phyloP scores from a whole-genome alignment of 2,888 invertebrate genomes.

The Tortricodes alternella region DNA sequence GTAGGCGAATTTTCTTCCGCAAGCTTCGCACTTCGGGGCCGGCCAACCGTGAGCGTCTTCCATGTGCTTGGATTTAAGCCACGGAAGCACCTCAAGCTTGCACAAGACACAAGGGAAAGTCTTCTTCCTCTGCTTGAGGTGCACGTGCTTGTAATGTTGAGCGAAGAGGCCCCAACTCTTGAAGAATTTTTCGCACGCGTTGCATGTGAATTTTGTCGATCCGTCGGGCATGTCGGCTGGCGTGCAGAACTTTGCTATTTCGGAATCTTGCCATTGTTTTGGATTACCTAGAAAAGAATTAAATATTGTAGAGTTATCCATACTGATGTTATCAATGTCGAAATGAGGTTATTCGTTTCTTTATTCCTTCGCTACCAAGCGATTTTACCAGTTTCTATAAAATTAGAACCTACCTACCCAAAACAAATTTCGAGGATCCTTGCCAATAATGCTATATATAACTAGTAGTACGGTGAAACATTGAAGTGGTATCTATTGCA shows the following conservation, averaged over 20 bases:
- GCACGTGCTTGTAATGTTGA: constrained; percentile 17
- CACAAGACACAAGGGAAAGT: constrained; percentile 16
- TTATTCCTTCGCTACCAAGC: too few relatives aligned
- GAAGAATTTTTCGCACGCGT: constrained; percentile 4
- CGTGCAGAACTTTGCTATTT: neutral
- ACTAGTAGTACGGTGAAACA: too few relatives aligned
- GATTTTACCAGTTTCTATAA: too few relatives aligned
- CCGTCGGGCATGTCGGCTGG: constrained; percentile 23
- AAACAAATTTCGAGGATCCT: too few relatives aligned
- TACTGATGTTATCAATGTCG: too few relatives aligned
- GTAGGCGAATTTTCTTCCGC: constrained; percentile 39
- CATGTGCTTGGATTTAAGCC: constrained; percentile 4
- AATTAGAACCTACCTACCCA: too few relatives aligned
- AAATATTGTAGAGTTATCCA: neutral
- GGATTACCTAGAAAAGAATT: constrained; percentile 29
- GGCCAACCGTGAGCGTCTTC: constrained; percentile 35
- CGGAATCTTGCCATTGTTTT: neutral
- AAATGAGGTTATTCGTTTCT: too few relatives aligned
- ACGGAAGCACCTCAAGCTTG: neutral
- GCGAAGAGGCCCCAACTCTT: constrained; percentile 2
- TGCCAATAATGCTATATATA: too few relatives aligned
- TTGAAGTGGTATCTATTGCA: too few relatives aligned
- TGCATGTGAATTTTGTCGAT: constrained; percentile 20
- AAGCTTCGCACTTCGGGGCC: constrained; percentile 39
- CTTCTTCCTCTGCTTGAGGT: constrained; percentile 10